phyloP scores from a whole-genome alignment of 2,113 vertebrate species.

The Dicrurus megarhynchus region DNA sequence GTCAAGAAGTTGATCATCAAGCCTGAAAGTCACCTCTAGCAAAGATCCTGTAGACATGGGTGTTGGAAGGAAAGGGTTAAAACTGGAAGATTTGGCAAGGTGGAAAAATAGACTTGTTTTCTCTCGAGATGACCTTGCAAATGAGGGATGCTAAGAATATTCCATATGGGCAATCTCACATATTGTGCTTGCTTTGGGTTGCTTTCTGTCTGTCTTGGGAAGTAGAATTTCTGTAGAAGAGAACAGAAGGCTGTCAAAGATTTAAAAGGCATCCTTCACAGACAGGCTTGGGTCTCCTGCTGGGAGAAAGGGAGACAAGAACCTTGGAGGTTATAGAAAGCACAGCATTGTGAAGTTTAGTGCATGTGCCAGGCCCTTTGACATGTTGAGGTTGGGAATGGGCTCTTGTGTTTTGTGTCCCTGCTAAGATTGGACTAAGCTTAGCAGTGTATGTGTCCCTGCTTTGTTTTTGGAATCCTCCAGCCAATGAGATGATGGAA shows the following conservation, averaged over 20 bases:
- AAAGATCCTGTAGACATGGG: not conserved
- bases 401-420: not conserved
- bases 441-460: too few species aligned
- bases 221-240: not conserved
- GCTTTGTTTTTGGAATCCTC: not conserved
- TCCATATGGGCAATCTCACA: not conserved
- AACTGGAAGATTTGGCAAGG: not conserved
- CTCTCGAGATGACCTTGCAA: not conserved
- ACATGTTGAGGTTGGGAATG: accelerated
- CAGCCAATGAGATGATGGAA: not conserved
- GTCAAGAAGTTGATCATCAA: not conserved
- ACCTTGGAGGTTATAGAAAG: not conserved
- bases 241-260: not conserved
- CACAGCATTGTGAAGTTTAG: not conserved
- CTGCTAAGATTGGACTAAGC: not conserved
- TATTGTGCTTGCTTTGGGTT: not conserved
- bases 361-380: not conserved
- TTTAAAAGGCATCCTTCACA: not conserved
- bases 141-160: not conserved
- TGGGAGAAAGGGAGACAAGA: not conserved
- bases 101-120: not conserved
- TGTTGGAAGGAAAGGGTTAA: not conserved
- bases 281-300: not conserved
- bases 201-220: not conserved
- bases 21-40: not conserved